Conservation (phyloP, 2,888 invertebrate species). For the Caenorhabditis sp. region DNA sequence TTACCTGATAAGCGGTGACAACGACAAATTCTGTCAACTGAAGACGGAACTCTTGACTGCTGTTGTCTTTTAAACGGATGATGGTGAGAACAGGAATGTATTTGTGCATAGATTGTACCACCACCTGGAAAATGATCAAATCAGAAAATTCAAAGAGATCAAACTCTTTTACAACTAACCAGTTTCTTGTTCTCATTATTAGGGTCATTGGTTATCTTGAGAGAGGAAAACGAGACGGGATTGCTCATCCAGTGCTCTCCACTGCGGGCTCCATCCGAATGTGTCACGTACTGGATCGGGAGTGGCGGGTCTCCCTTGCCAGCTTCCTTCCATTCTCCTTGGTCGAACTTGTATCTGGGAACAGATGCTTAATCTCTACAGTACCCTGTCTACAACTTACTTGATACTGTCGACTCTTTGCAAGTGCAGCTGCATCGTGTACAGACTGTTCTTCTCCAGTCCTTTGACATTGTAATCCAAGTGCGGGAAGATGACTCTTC, state of each 20-base stretch:
- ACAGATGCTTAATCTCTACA: neutral
- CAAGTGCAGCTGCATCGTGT: slow-evolving; percentile 27
- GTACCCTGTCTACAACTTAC: slow-evolving; percentile 9
- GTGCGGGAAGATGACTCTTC: slow-evolving; percentile 36
- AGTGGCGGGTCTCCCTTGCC: slow-evolving; percentile 10
- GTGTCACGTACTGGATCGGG: neutral
- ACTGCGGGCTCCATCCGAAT: slow-evolving; percentile 20
- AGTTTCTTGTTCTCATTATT: neutral
- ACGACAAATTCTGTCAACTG: slow-evolving; percentile 21
- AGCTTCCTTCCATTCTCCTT: slow-evolving; percentile 22
- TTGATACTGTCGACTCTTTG: slow-evolving; percentile 27
- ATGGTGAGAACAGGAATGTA: slow-evolving; percentile 47
- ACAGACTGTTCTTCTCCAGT: neutral
- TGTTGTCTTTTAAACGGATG: neutral
- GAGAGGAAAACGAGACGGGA: slow-evolving; percentile 7
- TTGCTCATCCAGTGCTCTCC: slow-evolving; percentile 40
- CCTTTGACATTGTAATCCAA: slow-evolving; percentile 18
- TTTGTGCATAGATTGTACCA: slow-evolving; percentile 45
- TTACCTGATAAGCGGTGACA: slow-evolving; percentile 45
- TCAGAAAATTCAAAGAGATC: no score
- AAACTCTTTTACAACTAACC: slow-evolving; percentile 9
- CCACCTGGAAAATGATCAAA: slow-evolving; percentile 13
- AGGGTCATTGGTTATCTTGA: slow-evolving; percentile 42
- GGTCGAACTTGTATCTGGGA: slow-evolving; percentile 51
- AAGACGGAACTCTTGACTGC: slow-evolving; percentile 28